Evolutionary conservation across 2,113 vertebrate genomes (phyloP), one percentile per base, ranked within the genome.

Genomic region (Lagopus muta): DNA sequence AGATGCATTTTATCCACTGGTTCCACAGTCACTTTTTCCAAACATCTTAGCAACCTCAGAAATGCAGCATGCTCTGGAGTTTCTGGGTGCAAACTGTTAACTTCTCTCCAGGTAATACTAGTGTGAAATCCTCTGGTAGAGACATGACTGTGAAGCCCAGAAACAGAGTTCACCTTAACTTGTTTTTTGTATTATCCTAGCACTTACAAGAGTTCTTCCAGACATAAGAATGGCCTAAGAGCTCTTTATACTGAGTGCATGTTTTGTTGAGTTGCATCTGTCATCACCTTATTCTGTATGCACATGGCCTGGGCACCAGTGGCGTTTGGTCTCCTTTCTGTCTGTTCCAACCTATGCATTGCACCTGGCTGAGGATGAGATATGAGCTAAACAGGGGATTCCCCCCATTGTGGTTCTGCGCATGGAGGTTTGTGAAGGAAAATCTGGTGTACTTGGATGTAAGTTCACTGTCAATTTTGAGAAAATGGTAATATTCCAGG

Each of bases 131-230:
- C 61, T 54, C 85, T 91, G 67, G 42, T 80, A 70, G 60, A 71
- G 89, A 64, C 89, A 52, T 38, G 64, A 38, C 55, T 71, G 50
- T 74, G 79, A 80, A 88, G 55, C 72, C 87, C 64, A 77, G 60
- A 92, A 67, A 82, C 62, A 92, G 50, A 82, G n/a, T 50, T 82
- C 54, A 82, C 93, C 61, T 92, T 74, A 78, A 43, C 71, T 70
- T 75, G 5, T 27, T 84, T 85, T 71, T 92, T 6, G 2, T 60
- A 55, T 76, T 71, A 58, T 42, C 25, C 82, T 82, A 88, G 78
- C 74, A 57, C 60, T 82, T 79, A 25, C 0, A 4, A 40, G 60
- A 80, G 50, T 50, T 66, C 38, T 91, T 92, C 62, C 60, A 69
- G n/a, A 6, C 2, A 1, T 73, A 81, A 77, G 54, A 70, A 47